Evolutionary conservation across 1,140 invertebrate species (phyloP), one percentile per base, ranked within the genome.

Genomic region (Leptinotarsa defecta): DNA sequence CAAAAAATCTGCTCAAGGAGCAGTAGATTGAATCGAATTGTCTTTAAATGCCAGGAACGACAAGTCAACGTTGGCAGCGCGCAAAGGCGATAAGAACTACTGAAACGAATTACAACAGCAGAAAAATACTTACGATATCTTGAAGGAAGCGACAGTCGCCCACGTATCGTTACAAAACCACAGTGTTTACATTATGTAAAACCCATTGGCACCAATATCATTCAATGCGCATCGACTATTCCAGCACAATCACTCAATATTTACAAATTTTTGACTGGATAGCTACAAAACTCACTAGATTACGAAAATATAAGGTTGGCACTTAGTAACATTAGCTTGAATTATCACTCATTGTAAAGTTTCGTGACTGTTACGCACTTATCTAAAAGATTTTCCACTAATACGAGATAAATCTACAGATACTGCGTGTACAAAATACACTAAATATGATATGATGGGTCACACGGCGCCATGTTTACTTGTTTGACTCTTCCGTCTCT

Each of bases 381-480:
- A 80, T 81, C 78, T 77, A 34, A 65, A 73, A 48, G 74, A 68
- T 78, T 77, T 77, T 49, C 71, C 73, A 75, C 68, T 77, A 79
- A 81, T 75, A 74, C 76, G 65, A 79, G 79, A 81, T 80, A 83
- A 83, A 78, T 80, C 78, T 75, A 69, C 64, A 81, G 77, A 81
- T 81, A 82, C 79, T 81, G 79, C 78, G 80, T 79, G 73, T 79
- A 81, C 76, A 81, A 63, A 68, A 81, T 77, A 80, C 79, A 82
- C 83, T 80, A 83, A 81, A 81, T 78, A 82, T 82, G 84, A 85
- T 85, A 84, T 84, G 83, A 78, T 83, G 78, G 82, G 82, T 84
- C 79, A 80, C 81, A 79, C 78, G 81, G 80, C 84, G 82, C 84
- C 84, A 84, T 84, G 83, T 84, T 84, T 84, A 83, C 83, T 81